Conservation (phyloP, 2,797 vertebrate genomes). For the Melanotaenia parkinsoni region DNA sequence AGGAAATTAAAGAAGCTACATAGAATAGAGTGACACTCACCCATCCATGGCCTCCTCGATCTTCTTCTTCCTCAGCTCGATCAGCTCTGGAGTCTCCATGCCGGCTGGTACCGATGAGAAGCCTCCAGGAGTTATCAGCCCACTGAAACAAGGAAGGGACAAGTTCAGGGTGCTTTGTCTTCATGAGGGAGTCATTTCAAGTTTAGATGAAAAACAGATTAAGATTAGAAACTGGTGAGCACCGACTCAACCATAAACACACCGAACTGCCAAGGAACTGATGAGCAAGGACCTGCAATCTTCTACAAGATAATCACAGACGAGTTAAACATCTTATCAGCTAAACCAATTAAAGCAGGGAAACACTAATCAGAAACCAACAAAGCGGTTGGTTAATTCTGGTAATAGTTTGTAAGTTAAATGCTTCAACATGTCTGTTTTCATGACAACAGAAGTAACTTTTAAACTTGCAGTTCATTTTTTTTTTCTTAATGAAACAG, state of each 20-base stretch:
- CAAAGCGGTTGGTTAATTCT: background rate
- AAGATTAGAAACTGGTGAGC: background rate
- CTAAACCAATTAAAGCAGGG: conserved; percentile 3
- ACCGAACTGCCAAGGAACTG: background rate
- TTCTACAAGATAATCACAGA: background rate
- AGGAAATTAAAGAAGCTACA: background rate
- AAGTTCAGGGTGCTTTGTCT: background rate
- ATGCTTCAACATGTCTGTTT: background rate
- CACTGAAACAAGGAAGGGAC: conserved; percentile 70
- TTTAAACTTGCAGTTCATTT: background rate
- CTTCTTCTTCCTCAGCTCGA: conserved; percentile 95
- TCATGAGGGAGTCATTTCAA: background rate
- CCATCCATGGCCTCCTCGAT: conserved; percentile 95
- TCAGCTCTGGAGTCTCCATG: conserved; percentile 95
- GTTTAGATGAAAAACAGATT: background rate
- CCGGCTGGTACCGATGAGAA: conserved; percentile 93
- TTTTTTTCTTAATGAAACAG: too few relatives aligned
- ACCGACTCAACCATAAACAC: background rate
- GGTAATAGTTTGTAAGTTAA: background rate
- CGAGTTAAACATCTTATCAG: conserved; percentile 9
- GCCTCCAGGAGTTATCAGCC: conserved; percentile 92
- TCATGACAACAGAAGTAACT: background rate
- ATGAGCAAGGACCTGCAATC: background rate
- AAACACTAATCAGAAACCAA: conserved; percentile 12
- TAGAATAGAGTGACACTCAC: conserved; percentile 65